Evolutionary conservation across 92 coral and sea anemone genomes (phyloP), one percentile per base, ranked within the genome.

Genomic region (Paragorgia papillata): DNA sequence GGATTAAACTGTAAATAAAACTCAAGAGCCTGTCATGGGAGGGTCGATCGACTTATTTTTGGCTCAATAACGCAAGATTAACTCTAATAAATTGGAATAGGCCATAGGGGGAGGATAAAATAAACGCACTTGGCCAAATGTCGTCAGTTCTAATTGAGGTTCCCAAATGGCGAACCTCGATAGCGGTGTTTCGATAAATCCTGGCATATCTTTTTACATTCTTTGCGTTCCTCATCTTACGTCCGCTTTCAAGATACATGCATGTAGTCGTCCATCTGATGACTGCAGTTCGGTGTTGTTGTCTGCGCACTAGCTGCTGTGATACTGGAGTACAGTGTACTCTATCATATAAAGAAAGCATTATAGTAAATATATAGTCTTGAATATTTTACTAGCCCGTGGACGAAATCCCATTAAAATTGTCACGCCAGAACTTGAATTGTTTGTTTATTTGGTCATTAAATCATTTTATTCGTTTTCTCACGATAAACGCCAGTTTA

Each of bases 111-210:
- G 19, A 27, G 31, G 49, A 34, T 28, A 1, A 33, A 33, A 50
- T 7, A 40, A n/a, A n/a, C n/a, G n/a, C n/a, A 20, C 29, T 48
- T 10, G 3, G 29, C 2, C 1, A 6, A 21, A 48, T 71, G 51
- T 71, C 78, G 63, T 71, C 64, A 71, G 78, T 71, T 71, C 64
- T 53, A 71, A 71, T 71, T 71, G 25, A 61, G 64, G 33, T 24
- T 64, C 19, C 30, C 51, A 40, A 71, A 71, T 71, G 78, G 57
- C 43, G 32, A 33, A 31, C 29, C 63, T 31, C 37, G 53, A 69
- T 69, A 69, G 46, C 20, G 61, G 61, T 12, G 24, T 69, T 28
- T n/a, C n/a, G n/a, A 14, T 12, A 28, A 53, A 2, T 18, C 77
- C 49, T 9, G 29, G 51, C 78, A 53, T 54, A 71, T 53, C 62